These are phyloP conservation scores for Pycnonotus jocosus DNA, from an alignment of 2,113 vertebrate species.

Conservation along the genomic window DNA sequence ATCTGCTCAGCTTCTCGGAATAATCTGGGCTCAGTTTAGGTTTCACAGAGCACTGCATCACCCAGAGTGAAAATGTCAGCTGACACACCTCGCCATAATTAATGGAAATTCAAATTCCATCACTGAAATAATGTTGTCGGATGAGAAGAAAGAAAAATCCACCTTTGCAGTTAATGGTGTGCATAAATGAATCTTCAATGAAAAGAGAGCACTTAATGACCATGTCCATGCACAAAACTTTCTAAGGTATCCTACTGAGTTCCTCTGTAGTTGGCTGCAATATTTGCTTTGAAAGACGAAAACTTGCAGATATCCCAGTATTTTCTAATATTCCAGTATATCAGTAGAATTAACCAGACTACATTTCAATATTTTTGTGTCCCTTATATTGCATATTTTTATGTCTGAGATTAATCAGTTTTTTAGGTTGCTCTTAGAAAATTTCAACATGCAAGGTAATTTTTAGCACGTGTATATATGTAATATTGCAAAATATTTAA, in stretches of 20 bases:
- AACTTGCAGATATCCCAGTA: neutral
- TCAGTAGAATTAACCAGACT: neutral
- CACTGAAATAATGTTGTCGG: neutral
- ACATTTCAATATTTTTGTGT: neutral
- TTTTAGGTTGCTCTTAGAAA: neutral
- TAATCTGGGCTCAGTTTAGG: neutral
- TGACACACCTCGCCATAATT: neutral
- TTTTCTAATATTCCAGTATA: neutral
- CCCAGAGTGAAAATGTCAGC: neutral
- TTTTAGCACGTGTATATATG: neutral
- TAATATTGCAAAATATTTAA: accelerated
- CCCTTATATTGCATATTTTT: neutral
- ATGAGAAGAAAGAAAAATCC: neutral
- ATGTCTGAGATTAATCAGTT: neutral
- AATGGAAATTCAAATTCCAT: neutral
- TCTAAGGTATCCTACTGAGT: neutral
- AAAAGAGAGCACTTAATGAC: neutral
- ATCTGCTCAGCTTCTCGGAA: neutral
- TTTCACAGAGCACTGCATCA: neutral
- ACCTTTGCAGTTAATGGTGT: neutral
- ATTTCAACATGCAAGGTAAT: neutral
- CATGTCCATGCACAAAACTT: neutral
- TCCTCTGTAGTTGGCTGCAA: neutral
- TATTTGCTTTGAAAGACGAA: neutral
- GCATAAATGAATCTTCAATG: neutral